A percentile compares a stretch with the other conserved stretches of the same genome.
Conservation (phyloP, 1,140 invertebrate species). For the Atta colombica region DNA sequence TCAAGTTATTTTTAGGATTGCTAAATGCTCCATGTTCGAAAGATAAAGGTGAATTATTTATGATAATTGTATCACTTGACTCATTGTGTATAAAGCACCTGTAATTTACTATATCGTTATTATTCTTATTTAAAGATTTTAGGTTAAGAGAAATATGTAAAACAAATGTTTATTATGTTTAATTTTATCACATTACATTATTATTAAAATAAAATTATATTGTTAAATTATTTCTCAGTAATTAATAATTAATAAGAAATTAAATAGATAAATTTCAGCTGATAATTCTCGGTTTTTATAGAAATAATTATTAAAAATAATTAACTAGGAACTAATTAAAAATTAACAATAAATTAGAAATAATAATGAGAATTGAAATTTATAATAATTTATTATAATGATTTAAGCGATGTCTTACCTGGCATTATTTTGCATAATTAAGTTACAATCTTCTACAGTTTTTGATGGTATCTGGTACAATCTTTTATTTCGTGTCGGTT, state of each 20-base stretch:
- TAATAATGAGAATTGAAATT: neutral
- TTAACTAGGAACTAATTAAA: neutral
- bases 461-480: neutral
- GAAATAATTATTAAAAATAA: constrained; percentile 18
- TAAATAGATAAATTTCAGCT: neutral
- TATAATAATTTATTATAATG: neutral
- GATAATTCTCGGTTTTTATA: neutral
- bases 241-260: neutral
- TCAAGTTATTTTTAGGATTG: neutral
- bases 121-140: neutral
- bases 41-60: constrained; percentile 1
- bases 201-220: neutral
- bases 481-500: neutral
- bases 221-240: neutral
- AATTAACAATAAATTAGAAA: neutral
- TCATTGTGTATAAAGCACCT: neutral
- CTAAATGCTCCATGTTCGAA: no score
- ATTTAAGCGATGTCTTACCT: neutral
- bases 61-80: neutral
- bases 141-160: neutral
- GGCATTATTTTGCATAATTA: neutral
- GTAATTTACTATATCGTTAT: neutral
- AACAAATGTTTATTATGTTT: neutral
- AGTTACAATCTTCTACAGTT: neutral
- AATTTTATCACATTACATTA: neutral